A percentile compares a stretch with the other conserved stretches of the same genome.
phyloP scores from a whole-genome alignment of 2,113 vertebrate species.

The Sterrhoptilus dennistouni region DNA sequence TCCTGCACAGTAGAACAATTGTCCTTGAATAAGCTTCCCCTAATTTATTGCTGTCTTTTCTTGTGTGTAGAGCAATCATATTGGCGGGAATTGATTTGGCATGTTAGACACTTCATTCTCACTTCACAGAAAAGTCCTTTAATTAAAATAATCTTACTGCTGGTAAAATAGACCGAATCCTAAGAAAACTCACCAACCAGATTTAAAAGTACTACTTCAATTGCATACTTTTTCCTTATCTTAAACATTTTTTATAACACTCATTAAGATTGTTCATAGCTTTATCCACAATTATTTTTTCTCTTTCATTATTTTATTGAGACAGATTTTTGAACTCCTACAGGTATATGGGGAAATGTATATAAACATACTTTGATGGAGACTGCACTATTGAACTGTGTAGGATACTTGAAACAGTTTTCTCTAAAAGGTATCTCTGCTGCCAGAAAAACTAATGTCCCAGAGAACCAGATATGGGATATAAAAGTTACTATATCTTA shows the following conservation, averaged over 20 bases:
- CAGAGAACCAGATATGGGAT: not conserved
- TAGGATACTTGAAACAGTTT: not conserved
- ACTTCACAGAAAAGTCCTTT: conserved; percentile 39
- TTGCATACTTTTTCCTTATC: not conserved
- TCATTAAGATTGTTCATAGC: not conserved
- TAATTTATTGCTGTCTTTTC: conserved; percentile 66
- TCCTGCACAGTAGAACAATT: not conserved
- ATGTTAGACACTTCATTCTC: conserved; percentile 62
- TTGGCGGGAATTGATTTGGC: conserved; percentile 63
- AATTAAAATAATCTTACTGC: conserved; percentile 70
- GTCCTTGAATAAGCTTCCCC: conserved; percentile 62
- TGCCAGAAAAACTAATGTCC: not conserved
- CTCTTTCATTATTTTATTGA: not conserved
- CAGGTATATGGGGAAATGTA: not conserved
- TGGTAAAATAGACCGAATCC: conserved; percentile 33
- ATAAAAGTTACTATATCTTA: not conserved
- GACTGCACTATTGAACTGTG: not conserved
- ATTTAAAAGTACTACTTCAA: not conserved
- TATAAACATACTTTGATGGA: not conserved
- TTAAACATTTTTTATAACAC: not conserved
- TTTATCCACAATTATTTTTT: not conserved
- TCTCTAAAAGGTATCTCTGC: not conserved
- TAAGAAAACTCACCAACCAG: not conserved
- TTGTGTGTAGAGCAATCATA: conserved; percentile 49
- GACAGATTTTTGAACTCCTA: not conserved